Evolutionary conservation across 23 tunicate genomes (phyloP), one percentile per base, ranked within the genome.

Genomic region (Diplosoma virens): DNA sequence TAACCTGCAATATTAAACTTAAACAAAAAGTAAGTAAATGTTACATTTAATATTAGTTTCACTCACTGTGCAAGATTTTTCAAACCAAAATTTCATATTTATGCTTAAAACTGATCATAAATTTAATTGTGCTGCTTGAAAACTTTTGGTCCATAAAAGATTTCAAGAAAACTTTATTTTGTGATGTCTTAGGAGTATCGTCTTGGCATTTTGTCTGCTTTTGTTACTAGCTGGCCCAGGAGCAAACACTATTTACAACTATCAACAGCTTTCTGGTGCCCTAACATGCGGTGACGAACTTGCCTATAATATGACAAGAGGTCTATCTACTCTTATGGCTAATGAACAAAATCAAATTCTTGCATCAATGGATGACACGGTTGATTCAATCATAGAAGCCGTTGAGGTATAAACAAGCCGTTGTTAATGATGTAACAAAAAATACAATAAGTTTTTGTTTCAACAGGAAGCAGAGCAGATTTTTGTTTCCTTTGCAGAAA

Each of bases 281-380:
- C 47, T 90, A 34, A 79, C 81, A 3, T 90, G 97, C 58, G 97
- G 97, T 22, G 82, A 90, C 41, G 97, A 90, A 50, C 79, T 90
- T 18, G 90, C 86, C 18, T 90, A 68, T 74, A 90, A 90, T 67
- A 67, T 83, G 71, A 76, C 97, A 28, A 75, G 79, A 64, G 97
- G 97, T 3, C 54, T 90, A 29, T 46, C 48, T 9, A 18, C 97
- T 55, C 41, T 79, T 21, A 72, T 90, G 46, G 82, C 79, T 9
- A 84, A 79, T 21, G 78, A 75, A 32, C 84, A 84, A 30, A 85
- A 75, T 53, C 71, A 77, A 5, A 61, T 90, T 30, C 59, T 90
- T 0, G 69, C 83, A 33, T 67, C 97, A 27, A 84, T 90, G 86
- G 89, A 84, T 25, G 85, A 79, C 59, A 84, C 90, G 28, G 37